Evolutionary conservation across 2,113 vertebrate species (phyloP), one percentile per base, ranked within the genome.

Genomic region (Dermatemys mawii): DNA sequence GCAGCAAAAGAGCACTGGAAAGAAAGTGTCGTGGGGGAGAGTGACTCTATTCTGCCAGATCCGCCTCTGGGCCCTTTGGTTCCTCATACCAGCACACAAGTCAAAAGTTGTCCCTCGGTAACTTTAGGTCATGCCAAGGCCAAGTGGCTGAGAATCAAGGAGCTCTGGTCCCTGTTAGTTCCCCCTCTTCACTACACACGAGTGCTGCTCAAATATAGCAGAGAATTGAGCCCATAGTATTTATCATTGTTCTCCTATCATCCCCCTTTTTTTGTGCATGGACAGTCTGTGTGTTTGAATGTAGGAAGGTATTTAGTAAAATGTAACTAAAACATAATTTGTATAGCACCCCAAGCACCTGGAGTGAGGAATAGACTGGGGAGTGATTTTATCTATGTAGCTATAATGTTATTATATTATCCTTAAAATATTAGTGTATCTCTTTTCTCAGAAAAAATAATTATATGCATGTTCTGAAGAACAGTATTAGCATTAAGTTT

Each of bases 221-320:
- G n/a, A 2, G 85, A 22, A 54, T 10, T 38, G 48, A 17, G 13
- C 57, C 48, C 92, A 22, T 38, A 81, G 22, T 76, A 35, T 49
- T 96, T 91, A 54, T 29, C 76, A n/a, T 57, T 78, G 19, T 38
- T 84, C 49, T 78, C 44, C 91, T 50, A n/a, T 19, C 89, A 32
- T 83, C 51, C 13, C 9, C 86, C 79, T 92, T 84, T 21, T 24
- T 13, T 32, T 88, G 78, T 55, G 27, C 53, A 79, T 29, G 32
- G 26, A 9, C 90, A 9, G 44, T 6, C 22, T 19, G 60, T 19
- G 60, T 35, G n/a, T 75, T 6, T 41, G 38, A 75, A 75, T 44
- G 26, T 44, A 41, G 41, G 41, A 75, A 75, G 22, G 11, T 22
- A 10, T 26, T 44, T 75, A 24, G 26, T 44, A 44, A 41, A 41